Conservation (phyloP, 2,888 invertebrate genomes). For the Drosophila trichaetosa region DNA sequence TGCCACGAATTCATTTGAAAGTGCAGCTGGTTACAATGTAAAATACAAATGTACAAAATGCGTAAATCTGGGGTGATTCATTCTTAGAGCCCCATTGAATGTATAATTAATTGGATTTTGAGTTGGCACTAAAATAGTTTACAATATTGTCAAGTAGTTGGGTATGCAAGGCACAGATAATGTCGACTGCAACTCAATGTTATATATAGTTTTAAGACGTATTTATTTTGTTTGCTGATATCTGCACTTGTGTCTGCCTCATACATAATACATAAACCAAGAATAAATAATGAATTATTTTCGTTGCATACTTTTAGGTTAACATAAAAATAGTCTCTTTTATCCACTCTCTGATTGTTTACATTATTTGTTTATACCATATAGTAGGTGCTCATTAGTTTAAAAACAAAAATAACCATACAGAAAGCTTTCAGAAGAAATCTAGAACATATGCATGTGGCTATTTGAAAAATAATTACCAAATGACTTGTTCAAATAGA, state of each 20-base stretch:
- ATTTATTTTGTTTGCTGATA: neutral
- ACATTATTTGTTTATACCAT: conserved; percentile 2
- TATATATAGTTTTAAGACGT: neutral
- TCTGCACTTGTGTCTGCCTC: neutral
- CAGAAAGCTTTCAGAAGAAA: conserved; percentile 3
- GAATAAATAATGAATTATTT: neutral
- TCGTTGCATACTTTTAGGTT: conserved; percentile 7
- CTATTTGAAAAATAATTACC: conserved; percentile 42
- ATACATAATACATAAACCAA: neutral
- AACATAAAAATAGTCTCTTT: neutral
- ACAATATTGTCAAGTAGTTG: neutral
- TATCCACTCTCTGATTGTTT: neutral
- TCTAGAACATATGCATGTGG: conserved; percentile 9
- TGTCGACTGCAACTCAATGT: neutral
- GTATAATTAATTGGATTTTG: neutral
- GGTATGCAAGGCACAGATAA: neutral
- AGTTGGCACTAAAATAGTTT: neutral
- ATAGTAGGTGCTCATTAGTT: conserved; percentile 1
- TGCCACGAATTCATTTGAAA: conserved; percentile 18
- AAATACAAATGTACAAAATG: conserved; percentile 3
- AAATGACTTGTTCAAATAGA: conserved; percentile 9
- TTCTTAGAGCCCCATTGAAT: neutral
- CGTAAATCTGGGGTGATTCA: conserved; percentile 22
- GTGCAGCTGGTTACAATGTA: conserved; percentile 18
- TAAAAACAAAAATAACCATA: conserved; percentile 14